Evolutionary conservation across 2,888 invertebrate species (phyloP), one percentile per base, ranked within the genome.

Genomic region (Agrochola lychnidis): DNA sequence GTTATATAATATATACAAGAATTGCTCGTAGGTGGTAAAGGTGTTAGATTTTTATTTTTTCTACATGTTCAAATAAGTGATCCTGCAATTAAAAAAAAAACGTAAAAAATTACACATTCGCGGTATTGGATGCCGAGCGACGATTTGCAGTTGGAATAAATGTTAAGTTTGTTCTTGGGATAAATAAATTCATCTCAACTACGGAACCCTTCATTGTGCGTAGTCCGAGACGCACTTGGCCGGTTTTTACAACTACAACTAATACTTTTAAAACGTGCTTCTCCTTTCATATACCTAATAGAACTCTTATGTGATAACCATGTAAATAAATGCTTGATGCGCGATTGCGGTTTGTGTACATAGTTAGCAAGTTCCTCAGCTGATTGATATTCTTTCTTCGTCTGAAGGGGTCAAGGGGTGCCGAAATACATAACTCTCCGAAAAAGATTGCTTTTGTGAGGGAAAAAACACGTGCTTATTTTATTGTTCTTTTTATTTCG

Each of bases 351-450:
- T 80, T 71, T 84, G 61, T 73, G 79, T 64, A 76, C 70, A 72
- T 70, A 51, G 73, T 79, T 79, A 79, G 71, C 69, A 74, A 76
- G 79, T 83, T 84, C 67, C 69, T 62, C 66, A 70, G 64, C 79
- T 83, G 86, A 79, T 84, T 83, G 83, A 73, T 86, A 84, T 84
- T 84, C 84, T 56, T 64, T 45, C 73, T 69, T 51, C 79, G 79
- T 79, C 48, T 68, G 76, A 62, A 79, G 68, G 82, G 84, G 83
- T 83, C 83, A 86, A 82, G 74, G 78, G 85, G 79, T 83, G 79
- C 57, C 67, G 79, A 83, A 83, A 83, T 78, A 85, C 79, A 85
- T 85, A 82, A 82, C 82, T 85, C 78, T 74, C 57, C 56, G 66
- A 70, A 78, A 83, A 84, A 81, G 66, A 81, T 84, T 72, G 71